Evolutionary conservation across 2,797 vertebrate genomes (phyloP), one percentile per base, ranked within the genome.

Genomic region (Nothura maculosa): DNA sequence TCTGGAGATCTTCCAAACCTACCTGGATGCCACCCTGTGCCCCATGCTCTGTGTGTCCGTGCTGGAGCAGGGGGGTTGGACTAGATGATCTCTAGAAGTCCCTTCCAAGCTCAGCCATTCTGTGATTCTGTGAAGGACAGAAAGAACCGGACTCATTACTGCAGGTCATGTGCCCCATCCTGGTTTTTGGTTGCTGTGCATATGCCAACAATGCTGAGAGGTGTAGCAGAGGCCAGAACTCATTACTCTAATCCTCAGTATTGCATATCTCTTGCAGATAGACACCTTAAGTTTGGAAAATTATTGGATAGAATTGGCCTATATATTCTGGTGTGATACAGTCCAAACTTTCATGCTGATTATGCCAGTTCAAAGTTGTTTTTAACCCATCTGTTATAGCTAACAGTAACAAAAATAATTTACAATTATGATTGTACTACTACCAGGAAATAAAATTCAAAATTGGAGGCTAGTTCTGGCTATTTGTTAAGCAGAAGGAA

Each of bases 371-470:
- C 78, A 52, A 79, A 14, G n/a, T 85, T 60, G 28, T 4, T 73
- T 81, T 85, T 81, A 61, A 60, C 47, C 15, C 42, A 84, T 87
- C 67, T 30, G 55, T 92, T 95, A 74, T 13, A 76, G 27, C 28
- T 85, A 93, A 92, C 83, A 87, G 17, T 82, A 92, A 76, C 80
- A 73, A 63, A 69, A 94, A 77, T 38, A 90, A 93, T 91, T 93
- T 86, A 22, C 47, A 67, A 20, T 79, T 87, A 81, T 76, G 83
- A 89, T n/a, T 69, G 22, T 87, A 68, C 91, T 54, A 64, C 57
- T 66, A 61, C 28, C n/a, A 91, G 68, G 73, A 95, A 96, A 95
- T 91, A 93, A 92, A 95, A 93, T 90, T 94, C 5, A 69, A 68
- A 82, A 85, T 19, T 30, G 57, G 73, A 16, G 12, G 20, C 81